Percentiles rank a stretch among this genome's conserved stretches.
phyloP scores from a whole-genome alignment of 2,888 invertebrate species.

The Pachycephus smyrnensis region DNA sequence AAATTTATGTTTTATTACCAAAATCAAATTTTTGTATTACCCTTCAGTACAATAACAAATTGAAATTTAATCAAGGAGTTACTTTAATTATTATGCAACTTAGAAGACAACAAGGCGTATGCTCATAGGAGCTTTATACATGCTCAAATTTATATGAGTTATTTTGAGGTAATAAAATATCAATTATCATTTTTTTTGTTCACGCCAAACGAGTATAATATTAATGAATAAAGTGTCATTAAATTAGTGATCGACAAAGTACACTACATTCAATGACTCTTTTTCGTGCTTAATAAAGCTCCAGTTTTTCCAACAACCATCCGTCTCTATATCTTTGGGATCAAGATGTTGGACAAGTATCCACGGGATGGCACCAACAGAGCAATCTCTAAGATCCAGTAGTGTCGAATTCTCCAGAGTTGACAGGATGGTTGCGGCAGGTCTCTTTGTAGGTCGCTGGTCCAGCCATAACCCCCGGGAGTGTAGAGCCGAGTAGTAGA shows the following conservation, averaged over 20 bases:
- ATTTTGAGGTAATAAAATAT: background rate
- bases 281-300: background rate
- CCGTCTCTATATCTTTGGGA: background rate
- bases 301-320: background rate
- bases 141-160: background rate
- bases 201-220: background rate
- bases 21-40: background rate
- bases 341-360: background rate
- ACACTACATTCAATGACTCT: background rate
- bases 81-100: background rate
- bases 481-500: constrained; percentile 70
- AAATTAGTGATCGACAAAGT: background rate
- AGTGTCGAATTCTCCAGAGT: constrained; percentile 32
- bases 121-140: background rate
- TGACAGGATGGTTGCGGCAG: constrained; percentile 21
- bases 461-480: constrained; percentile 8
- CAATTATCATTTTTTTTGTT: background rate
- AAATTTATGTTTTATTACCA: background rate
- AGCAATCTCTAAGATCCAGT: constrained; percentile 19
- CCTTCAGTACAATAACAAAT: background rate
- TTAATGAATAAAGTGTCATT: background rate
- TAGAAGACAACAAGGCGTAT: background rate
- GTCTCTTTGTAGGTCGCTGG: background rate
- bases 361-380: background rate
- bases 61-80: background rate